phyloP scores from a whole-genome alignment of 2,797 vertebrate species.

The Austrolebias charrua region DNA sequence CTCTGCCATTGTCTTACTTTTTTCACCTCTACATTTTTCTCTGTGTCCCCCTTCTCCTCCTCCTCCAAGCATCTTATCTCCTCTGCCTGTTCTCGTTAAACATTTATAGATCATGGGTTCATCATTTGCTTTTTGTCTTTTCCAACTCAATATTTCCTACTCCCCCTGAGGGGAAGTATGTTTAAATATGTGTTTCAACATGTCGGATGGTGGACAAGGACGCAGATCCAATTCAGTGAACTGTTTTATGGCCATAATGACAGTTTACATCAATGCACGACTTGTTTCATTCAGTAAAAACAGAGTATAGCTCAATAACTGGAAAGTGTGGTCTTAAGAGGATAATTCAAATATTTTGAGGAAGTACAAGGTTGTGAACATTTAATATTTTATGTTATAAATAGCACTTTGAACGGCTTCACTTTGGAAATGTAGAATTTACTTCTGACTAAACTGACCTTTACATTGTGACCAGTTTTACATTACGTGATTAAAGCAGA shows the following conservation, averaged over 20 bases:
- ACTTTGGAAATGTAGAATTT: too few relatives aligned
- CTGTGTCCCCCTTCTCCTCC: constrained; percentile 31
- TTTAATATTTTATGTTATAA: too few relatives aligned
- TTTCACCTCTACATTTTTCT: constrained; percentile 57
- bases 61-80: constrained; percentile 38
- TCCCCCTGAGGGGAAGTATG: constrained; percentile 11
- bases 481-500: too few relatives aligned
- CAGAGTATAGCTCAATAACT: constrained; percentile 3
- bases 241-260: constrained; percentile 2
- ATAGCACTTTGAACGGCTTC: too few relatives aligned
- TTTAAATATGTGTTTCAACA: constrained; percentile 32
- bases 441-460: too few relatives aligned
- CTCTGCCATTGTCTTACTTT: constrained; percentile 47
- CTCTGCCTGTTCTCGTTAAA: constrained; percentile 64
- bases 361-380: too few relatives aligned
- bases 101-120: constrained; percentile 67
- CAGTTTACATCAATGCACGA: too few relatives aligned
- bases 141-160: constrained; percentile 32
- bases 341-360: too few relatives aligned
- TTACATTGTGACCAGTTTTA: too few relatives aligned
- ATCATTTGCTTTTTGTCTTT: constrained; percentile 57
- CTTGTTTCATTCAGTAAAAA: background rate
- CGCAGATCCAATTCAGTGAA: constrained; percentile 22
- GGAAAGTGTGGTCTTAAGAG: background rate
- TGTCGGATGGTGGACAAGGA: constrained; percentile 14